Base-by-base conservation (phyloP, 2,888 invertebrate species). In the Phasia obesa region DNA sequence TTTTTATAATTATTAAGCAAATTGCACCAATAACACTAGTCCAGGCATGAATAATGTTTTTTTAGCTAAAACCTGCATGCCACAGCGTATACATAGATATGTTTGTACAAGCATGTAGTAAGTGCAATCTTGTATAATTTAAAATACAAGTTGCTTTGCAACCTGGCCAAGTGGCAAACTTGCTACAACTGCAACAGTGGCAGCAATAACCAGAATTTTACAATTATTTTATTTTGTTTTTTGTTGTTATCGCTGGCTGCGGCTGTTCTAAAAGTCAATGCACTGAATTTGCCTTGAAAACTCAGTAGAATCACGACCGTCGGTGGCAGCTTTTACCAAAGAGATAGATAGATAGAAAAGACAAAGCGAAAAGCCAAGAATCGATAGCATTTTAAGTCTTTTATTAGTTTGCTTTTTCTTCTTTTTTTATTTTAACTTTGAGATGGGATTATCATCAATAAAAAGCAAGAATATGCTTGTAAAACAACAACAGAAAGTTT, bases 231-330 rank as follows among this genome's bases (percentile, higher is more conserved):
- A 53, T 64, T 25, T 35, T 21, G 15, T 27, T 53, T 51, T 13
- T 69, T 70, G 25, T 2, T 73, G 42, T 7, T 64, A 21, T 35
- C 44, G 74, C 4, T 31, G 44, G 74, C 4, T 31, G 44, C 13
- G 13, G 60, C 21, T 55, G 17, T 78, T 70, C 44, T 84, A 73
- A 73, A 84, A 87, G 87, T 88, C 87, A 88, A 88, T 86, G 87
- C 85, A 87, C 87, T 87, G 86, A 78, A 86, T 86, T 87, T 86
- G 86, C 87, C 86, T 86, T 86, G 85, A 86, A 87, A 35, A 82
- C 74, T 60, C 79, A 77, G 81, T 74, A 84, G 81, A 85, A 83
- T 80, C 74, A 79, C 85, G 81, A 78, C 82, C 77, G 74, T 53
- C 71, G 75, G 67, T 83, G 75, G 83, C 49, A 69, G 53, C 55